Conservation (phyloP, 2,888 invertebrate species). For the Lycaena phlaeas region DNA sequence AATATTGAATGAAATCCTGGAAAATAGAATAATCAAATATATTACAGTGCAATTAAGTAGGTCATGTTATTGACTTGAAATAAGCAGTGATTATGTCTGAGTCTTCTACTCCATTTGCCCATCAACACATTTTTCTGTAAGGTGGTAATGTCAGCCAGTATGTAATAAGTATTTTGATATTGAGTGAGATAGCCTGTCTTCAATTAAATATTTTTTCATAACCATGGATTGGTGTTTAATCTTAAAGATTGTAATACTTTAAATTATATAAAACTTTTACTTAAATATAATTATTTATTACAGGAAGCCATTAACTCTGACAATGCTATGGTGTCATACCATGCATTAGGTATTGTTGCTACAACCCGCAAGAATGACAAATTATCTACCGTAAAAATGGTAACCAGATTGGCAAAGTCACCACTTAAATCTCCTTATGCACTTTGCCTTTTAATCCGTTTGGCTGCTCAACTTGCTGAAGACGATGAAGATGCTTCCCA, state of each 20-base stretch:
- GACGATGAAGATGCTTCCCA: constrained; percentile 85
- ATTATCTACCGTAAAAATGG: constrained; percentile 95
- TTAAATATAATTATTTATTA: constrained; percentile 17
- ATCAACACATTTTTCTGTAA: too few species aligned
- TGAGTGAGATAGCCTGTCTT: too few species aligned
- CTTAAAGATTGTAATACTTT: too few species aligned
- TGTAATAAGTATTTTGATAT: too few species aligned
- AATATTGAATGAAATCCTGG: too few species aligned
- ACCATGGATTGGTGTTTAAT: not conserved
- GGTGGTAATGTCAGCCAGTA: too few species aligned
- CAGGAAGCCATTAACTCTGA: constrained; percentile 65
- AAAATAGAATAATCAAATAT: too few species aligned
- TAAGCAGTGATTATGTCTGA: too few species aligned
- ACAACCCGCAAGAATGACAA: constrained; percentile 95
- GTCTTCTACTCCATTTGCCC: too few species aligned
- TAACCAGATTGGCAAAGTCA: constrained; percentile 88
- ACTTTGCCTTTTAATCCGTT: constrained; percentile 93
- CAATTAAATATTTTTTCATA: too few species aligned
- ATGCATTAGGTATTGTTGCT: constrained; percentile 96
- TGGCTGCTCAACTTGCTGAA: constrained; percentile 94
- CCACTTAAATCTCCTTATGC: constrained; percentile 96
- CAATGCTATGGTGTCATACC: constrained; percentile 95
- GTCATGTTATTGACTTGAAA: too few species aligned
- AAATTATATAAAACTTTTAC: not conserved
- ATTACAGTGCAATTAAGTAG: too few species aligned